These are phyloP conservation scores for Mallotus villosus DNA, from an alignment of 2,797 vertebrate species.

Conservation along the genomic window DNA sequence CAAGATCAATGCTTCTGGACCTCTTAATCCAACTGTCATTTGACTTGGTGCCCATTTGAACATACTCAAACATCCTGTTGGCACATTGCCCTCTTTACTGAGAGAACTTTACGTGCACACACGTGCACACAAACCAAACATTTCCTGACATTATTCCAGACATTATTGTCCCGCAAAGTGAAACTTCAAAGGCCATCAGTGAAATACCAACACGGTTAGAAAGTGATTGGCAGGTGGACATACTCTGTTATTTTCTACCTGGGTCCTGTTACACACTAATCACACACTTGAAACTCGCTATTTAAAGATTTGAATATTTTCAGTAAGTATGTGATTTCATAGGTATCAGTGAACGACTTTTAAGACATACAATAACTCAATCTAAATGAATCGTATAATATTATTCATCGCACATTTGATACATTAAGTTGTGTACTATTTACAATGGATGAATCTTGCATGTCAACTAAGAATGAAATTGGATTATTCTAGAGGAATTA, in stretches of 20 bases:
- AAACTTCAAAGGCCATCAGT: conserved; percentile 35
- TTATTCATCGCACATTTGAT: too few relatives aligned
- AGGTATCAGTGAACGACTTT: neutral
- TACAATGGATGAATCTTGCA: conserved; percentile 28
- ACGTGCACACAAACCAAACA: too few relatives aligned
- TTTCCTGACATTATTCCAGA: too few relatives aligned
- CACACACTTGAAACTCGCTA: conserved; percentile 39
- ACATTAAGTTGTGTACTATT: conserved; percentile 6
- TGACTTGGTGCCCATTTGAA: neutral
- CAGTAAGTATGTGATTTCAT: neutral
- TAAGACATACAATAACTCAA: neutral
- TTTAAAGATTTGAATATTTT: too few relatives aligned
- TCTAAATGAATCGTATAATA: neutral
- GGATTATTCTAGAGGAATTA: neutral
- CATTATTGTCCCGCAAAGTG: conserved; percentile 39
- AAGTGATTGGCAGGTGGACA: conserved; percentile 25
- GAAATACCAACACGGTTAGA: conserved; percentile 27
- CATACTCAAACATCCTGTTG: neutral
- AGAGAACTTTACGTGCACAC: conserved; percentile 1
- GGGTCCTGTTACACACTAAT: conserved; percentile 36
- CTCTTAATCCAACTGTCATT: neutral
- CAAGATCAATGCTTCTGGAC: too few relatives aligned
- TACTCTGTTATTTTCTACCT: conserved; percentile 32
- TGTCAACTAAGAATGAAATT: neutral
- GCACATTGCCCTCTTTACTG: neutral